Evolutionary conservation across 2,888 invertebrate genomes (phyloP).

Genomic region (Iselma pallidipennis): DNA sequence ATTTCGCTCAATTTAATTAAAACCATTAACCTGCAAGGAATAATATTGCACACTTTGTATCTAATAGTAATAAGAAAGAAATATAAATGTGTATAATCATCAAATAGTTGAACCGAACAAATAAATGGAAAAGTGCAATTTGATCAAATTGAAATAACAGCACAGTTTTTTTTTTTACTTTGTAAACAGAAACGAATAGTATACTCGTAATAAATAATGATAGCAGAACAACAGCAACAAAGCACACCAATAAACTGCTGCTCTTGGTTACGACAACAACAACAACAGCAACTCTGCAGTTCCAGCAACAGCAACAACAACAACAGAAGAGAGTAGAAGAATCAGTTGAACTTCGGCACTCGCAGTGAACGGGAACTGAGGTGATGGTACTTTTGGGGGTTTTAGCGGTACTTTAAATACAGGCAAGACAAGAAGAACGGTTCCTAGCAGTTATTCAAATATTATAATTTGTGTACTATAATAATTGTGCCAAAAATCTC

Average conservation of each 20-base stretch:
- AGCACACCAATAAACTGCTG: too few species aligned
- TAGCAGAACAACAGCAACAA: neutral
- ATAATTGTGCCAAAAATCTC: slow-evolving; percentile 18
- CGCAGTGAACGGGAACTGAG: slow-evolving; percentile 41
- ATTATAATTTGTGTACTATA: slow-evolving; percentile 23
- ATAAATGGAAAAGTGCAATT: neutral
- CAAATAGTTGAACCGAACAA: too few species aligned
- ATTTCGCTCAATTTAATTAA: slow-evolving; percentile 12
- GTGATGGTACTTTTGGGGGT: slow-evolving; percentile 27
- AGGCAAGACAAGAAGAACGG: neutral
- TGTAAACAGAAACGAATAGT: neutral
- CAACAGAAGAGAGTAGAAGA: slow-evolving; percentile 33
- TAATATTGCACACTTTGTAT: neutral
- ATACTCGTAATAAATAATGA: neutral
- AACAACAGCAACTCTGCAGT: neutral
- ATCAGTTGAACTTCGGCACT: slow-evolving; percentile 44
- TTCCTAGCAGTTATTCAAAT: slow-evolving; percentile 33
- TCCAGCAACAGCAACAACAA: neutral
- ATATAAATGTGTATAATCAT: too few species aligned
- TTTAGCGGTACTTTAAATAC: slow-evolving; percentile 43
- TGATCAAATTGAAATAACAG: neutral
- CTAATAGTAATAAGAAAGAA: too few species aligned
- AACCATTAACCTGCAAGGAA: slow-evolving; percentile 18
- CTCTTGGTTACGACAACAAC: neutral
- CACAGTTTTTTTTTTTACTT: neutral